Base-by-base conservation (phyloP, 2,888 invertebrate genomes). In the Agonopterix subpropinquella region DNA sequence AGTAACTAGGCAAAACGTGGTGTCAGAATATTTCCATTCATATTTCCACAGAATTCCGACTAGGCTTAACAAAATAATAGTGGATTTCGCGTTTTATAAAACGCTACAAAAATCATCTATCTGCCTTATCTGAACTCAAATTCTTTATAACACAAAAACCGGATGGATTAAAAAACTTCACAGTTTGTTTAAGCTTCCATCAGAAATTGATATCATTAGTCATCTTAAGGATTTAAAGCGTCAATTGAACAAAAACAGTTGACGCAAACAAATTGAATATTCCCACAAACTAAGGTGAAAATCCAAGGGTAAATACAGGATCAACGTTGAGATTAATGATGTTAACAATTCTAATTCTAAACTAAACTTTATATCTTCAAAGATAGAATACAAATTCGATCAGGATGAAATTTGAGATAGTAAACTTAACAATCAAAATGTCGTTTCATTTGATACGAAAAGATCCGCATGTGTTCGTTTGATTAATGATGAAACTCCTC, bases 281-380 rank as follows among this genome's bases (percentile, higher is more conserved):
- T 83, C 86, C 86, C 87, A 84, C 86, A 86, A 77, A 67, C 69
- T 75, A 77, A 86, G 83, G 88, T 85, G 88, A 87, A 87, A 87
- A 88, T 86, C 80, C 77, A 72, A 79, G 76, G 73, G 77, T 74
- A 87, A 88, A 87, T 78, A 86, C 62, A 58, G 78, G 78, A 80
- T 80, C 75, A 71, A 64, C 62, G 8, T 58, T 58, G 70, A 81
- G 71, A 84, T 77, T 76, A 84, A 86, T 84, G 80, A 84, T 78
- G 57, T 56, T 47, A 47, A 36, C 13, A 43, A 46, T 41, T 11
- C 8, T 7, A 37, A 13, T 15, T 9, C n/a, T 8, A 41, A 41
- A 11, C 41, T 41, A 41, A n/a, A 41, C 10, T n/a, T 11, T 5
- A 39, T 3, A 39, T 7, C 9, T 9, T 10, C 11, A 11, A 8